A percentile compares a stretch with the other conserved stretches of the same genome.
These are phyloP conservation scores for Aviceda subcristata DNA, from an alignment of 2,113 vertebrate species.

Conservation along the genomic window DNA sequence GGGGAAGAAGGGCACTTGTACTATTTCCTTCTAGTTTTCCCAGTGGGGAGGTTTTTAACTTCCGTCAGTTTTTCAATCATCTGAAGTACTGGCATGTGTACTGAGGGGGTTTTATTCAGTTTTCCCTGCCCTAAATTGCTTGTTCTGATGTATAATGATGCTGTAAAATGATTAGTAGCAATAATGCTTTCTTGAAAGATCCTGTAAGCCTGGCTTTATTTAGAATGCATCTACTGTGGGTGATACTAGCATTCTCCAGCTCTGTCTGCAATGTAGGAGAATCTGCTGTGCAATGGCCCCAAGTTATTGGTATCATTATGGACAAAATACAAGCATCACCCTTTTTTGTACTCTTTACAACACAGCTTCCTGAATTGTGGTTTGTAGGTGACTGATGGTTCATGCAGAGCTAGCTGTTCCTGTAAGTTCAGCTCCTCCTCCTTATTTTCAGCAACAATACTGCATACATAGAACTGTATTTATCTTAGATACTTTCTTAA, in stretches of 20 bases:
- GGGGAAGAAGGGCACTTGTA: too few relatives aligned
- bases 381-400: neutral
- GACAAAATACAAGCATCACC: neutral
- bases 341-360: neutral
- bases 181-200: neutral
- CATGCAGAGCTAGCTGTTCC: neutral
- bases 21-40: neutral
- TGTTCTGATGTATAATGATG: neutral
- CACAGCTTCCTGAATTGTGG: neutral
- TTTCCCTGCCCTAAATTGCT: neutral
- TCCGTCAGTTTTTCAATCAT: neutral
- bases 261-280: neutral
- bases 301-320: accelerated
- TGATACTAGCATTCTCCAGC: neutral
- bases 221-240: neutral
- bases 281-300: neutral
- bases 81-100: neutral
- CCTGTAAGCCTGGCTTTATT: neutral
- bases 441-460: neutral
- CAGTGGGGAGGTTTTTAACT: neutral
- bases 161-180: neutral
- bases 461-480: neutral
- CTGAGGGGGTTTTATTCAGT: neutral
- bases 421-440: neutral
- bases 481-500: neutral